phyloP scores from a whole-genome alignment of 1,140 invertebrate genomes.

The Samia ricini region DNA sequence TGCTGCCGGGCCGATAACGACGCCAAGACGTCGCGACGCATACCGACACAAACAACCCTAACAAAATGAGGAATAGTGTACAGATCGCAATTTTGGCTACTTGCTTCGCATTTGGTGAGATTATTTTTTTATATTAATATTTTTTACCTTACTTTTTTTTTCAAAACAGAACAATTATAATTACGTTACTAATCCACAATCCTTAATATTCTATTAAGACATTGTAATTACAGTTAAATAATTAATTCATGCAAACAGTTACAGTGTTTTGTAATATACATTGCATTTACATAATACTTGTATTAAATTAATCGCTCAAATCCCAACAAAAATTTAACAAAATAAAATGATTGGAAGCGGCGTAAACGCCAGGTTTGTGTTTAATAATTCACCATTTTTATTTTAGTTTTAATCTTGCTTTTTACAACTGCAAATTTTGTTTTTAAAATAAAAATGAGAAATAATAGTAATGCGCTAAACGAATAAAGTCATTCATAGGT shows the following conservation, averaged over 20 bases:
- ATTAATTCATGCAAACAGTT: neutral
- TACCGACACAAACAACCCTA: slow-evolving; percentile 22
- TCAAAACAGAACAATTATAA: neutral
- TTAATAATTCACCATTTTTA: too few relatives aligned
- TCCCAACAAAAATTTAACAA: too few relatives aligned
- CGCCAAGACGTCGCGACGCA: slow-evolving; percentile 52
- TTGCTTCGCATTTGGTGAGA: slow-evolving; percentile 60
- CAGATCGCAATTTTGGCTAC: slow-evolving; percentile 42
- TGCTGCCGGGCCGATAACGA: slow-evolving; percentile 47
- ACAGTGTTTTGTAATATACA: neutral
- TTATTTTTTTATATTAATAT: slow-evolving; percentile 7
- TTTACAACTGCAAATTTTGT: too few relatives aligned
- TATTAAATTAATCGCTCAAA: too few relatives aligned
- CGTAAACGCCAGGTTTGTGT: too few relatives aligned
- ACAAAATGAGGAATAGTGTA: slow-evolving; percentile 49
- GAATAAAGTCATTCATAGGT: too few relatives aligned
- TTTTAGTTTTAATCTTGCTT: too few relatives aligned
- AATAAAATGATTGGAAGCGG: too few relatives aligned
- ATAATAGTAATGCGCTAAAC: too few relatives aligned
- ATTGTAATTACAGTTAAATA: neutral
- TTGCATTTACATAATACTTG: too few relatives aligned
- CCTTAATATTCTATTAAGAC: neutral
- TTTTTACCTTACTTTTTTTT: neutral
- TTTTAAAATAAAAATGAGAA: too few relatives aligned
- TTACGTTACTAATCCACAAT: neutral